These are phyloP conservation scores for Halcyon chelicuti DNA, from an alignment of 2,797 vertebrate species.

Conservation along the genomic window DNA sequence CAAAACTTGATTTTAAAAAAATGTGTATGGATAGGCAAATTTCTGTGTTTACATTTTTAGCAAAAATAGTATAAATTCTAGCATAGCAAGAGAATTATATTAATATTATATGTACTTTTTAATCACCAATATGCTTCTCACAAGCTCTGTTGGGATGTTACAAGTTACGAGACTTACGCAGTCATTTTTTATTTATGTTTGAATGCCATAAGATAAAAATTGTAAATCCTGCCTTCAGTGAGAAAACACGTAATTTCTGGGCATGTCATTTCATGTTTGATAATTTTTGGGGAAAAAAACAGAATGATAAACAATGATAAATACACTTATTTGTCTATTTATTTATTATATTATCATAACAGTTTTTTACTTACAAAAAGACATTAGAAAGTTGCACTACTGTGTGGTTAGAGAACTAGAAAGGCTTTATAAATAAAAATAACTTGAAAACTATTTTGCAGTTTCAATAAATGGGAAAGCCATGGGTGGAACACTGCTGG, in stretches of 20 bases:
- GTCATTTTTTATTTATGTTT: neutral
- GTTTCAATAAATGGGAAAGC: neutral
- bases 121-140: neutral
- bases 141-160: neutral
- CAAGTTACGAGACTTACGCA: neutral
- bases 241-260: neutral
- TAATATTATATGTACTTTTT: neutral
- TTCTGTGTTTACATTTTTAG: neutral
- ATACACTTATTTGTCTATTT: neutral
- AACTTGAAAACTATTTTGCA: neutral
- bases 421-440: neutral
- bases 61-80: neutral
- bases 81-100: neutral
- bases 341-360: neutral
- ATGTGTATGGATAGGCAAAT: neutral
- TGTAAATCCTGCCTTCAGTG: neutral
- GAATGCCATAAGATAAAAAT: neutral
- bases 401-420: neutral
- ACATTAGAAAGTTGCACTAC: neutral
- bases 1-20: neutral
- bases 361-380: neutral
- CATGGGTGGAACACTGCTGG: neutral
- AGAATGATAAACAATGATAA: neutral
- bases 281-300: neutral
- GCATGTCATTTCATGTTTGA: neutral